Base-by-base conservation (phyloP, 2,797 vertebrate species). In the Scleropages formosus region DNA sequence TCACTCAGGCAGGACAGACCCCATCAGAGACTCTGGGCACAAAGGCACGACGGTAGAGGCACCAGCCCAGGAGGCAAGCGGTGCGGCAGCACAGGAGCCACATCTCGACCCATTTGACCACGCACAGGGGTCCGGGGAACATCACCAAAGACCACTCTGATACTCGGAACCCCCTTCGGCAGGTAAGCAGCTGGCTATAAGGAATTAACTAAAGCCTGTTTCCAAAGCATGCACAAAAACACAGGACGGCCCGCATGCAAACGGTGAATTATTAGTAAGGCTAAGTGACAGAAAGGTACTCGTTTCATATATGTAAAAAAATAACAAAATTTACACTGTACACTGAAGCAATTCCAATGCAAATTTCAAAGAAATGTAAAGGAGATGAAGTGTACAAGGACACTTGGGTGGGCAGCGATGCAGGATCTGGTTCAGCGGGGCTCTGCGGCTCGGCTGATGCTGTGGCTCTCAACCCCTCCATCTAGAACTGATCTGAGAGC, bases 381-480 rank as follows among this genome's bases (percentile, higher is more conserved):
- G 60, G 9, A 73, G 61, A 69, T 77, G 70, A 79, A 85, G 84
- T 82, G 64, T 8, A 85, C 83, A 83, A 80, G 83, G 64, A 77
- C 75, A 79, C 47, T 68, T 22, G 16, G 16, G 16, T 12, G 67
- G 16, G 49, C 9, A 49, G 18, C 0, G 20, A 12, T 31, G 16
- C 13, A 66, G 11, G 16, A 66, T 47, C 39, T 49, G 72, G 58
- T 61, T 75, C 95, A 97, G 75, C 96, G 95, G 94, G 94, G 88
- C 96, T 98, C 63, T 95, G 95, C 78, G 96, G 92, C 82, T 97
- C 90, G 2, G 96, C 97, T 73, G 98, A 93, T n/a, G 22, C 96
- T 95, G 84, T 95, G 98, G 95, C 98, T 97, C 96, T 98, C 90
- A 46, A 88, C 87, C n/a, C n/a, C n/a, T n/a, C n/a, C n/a, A n/a